Percentiles rank a stretch among this genome's conserved stretches.
Evolutionary conservation across 2,888 invertebrate species (phyloP).

Genomic region (Catocala nupta): DNA sequence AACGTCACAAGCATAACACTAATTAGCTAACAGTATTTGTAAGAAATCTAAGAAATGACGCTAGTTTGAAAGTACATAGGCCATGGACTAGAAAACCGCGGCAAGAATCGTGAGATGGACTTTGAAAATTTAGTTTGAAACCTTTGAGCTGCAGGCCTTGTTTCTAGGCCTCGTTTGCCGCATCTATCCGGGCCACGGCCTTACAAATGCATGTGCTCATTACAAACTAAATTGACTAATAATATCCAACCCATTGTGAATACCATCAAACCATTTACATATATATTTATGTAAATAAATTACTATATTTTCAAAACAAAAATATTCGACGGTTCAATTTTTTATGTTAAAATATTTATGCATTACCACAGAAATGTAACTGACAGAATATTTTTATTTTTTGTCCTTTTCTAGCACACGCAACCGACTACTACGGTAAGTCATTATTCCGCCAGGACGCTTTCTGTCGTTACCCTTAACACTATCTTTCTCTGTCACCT

Average conservation of each 20-base stretch:
- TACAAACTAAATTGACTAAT: conserved; percentile 56
- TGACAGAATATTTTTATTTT: conserved; percentile 80
- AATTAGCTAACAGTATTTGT: conserved; percentile 12
- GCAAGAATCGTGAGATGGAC: conserved; percentile 17
- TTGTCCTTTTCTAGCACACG: conserved; percentile 92
- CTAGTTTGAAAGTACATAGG: conserved; percentile 36
- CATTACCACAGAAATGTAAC: conserved; percentile 56
- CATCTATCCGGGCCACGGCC: conserved; percentile 53
- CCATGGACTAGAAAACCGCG: conserved; percentile 24
- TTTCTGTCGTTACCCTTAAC: conserved; percentile 70
- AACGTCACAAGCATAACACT: conserved; percentile 35
- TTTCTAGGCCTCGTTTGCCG: conserved; percentile 20
- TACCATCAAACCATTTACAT: conserved; percentile 57
- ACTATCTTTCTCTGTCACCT: conserved; percentile 64
- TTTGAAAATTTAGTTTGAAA: conserved; percentile 21
- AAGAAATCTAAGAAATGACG: conserved; percentile 24
- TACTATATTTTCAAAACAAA: conserved; percentile 44
- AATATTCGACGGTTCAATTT: conserved; percentile 46
- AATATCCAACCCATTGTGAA: conserved; percentile 65
- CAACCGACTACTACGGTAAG: conserved; percentile 99
- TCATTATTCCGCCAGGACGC: conserved; percentile 91
- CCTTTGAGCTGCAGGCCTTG: conserved; percentile 9
- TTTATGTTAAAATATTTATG: conserved; percentile 45
- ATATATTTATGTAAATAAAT: conserved; percentile 44
- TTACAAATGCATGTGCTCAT: conserved; percentile 68